Percentiles rank a stretch among this genome's conserved stretches.
Evolutionary conservation across 1,140 invertebrate species (phyloP).

Genomic region (Marisa cornuarietis): DNA sequence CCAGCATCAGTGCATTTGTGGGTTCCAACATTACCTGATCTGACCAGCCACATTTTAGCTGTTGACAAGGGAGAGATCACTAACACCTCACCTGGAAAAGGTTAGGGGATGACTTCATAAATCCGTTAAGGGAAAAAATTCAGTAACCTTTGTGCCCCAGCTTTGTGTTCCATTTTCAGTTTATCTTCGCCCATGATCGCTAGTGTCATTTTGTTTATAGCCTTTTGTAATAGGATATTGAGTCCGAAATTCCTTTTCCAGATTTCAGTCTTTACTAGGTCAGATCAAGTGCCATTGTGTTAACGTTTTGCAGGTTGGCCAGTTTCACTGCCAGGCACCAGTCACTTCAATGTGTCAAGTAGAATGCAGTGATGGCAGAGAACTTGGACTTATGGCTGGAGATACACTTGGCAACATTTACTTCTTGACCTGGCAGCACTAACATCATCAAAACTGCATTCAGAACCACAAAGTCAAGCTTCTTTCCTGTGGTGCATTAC

Average conservation of each 20-base stretch:
- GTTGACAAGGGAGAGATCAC: too few relatives aligned
- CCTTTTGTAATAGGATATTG: neutral
- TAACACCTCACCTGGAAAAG: too few relatives aligned
- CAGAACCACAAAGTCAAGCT: too few relatives aligned
- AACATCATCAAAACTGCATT: neutral
- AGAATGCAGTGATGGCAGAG: neutral
- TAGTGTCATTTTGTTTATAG: neutral
- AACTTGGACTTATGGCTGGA: slow-evolving; percentile 35
- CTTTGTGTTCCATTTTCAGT: neutral
- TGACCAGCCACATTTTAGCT: too few relatives aligned
- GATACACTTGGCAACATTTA: slow-evolving; percentile 50
- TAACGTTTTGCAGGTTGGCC: slow-evolving; percentile 42
- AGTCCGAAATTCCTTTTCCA: too few relatives aligned
- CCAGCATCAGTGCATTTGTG: too few relatives aligned
- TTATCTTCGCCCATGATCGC: neutral
- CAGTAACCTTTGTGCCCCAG: neutral
- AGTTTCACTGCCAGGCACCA: slow-evolving; percentile 49
- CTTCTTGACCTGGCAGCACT: slow-evolving; percentile 36
- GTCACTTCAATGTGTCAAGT: slow-evolving; percentile 35
- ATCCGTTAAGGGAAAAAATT: too few relatives aligned
- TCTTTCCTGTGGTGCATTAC: too few relatives aligned
- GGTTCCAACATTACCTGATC: too few relatives aligned
- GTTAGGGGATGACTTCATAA: too few relatives aligned
- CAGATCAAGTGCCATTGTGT: neutral
- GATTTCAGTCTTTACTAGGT: neutral